These are phyloP conservation scores for Neodiprion lecontei DNA, from an alignment of 1,140 invertebrate genomes.

Conservation along the genomic window DNA sequence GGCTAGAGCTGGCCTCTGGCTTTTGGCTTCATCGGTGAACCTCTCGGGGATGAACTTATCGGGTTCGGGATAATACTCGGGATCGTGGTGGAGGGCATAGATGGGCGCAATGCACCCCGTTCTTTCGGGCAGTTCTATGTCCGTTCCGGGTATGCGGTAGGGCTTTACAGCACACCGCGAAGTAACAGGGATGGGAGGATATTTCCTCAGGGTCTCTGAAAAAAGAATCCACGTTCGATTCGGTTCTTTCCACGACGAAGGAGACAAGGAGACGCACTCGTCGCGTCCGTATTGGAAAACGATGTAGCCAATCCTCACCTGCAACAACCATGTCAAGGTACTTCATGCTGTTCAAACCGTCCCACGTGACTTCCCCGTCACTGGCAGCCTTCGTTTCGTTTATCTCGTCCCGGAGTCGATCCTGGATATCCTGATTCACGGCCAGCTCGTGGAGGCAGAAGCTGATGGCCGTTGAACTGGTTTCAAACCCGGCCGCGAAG, in stretches of 20 bases:
- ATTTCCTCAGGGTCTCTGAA: constrained; percentile 55
- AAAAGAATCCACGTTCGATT: constrained; percentile 43
- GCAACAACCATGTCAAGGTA: constrained; percentile 40
- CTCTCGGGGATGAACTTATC: constrained; percentile 45
- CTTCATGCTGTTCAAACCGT: constrained; percentile 47
- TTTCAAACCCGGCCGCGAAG: constrained; percentile 50
- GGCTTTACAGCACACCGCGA: constrained; percentile 59
- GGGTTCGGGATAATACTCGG: constrained; percentile 42
- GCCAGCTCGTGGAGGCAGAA: constrained; percentile 59
- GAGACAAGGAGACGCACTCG: neutral
- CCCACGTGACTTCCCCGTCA: constrained; percentile 46
- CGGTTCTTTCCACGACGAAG: constrained; percentile 30
- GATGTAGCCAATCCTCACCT: neutral
- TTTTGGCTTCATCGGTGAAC: constrained; percentile 37
- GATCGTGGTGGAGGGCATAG: constrained; percentile 49
- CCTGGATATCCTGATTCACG: constrained; percentile 58
- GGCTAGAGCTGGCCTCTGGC: constrained; percentile 18
- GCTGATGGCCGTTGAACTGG: constrained; percentile 53
- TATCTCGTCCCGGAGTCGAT: constrained; percentile 57
- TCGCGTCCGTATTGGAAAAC: neutral
- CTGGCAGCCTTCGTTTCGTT: constrained; percentile 36
- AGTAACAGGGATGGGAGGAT: constrained; percentile 63
- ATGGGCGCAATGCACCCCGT: constrained; percentile 57
- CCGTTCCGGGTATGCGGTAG: constrained; percentile 61
- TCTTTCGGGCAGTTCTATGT: constrained; percentile 59